These are phyloP conservation scores for Cheirogaleus medius DNA, from an alignment of 2,113 vertebrate genomes.

Conservation along the genomic window DNA sequence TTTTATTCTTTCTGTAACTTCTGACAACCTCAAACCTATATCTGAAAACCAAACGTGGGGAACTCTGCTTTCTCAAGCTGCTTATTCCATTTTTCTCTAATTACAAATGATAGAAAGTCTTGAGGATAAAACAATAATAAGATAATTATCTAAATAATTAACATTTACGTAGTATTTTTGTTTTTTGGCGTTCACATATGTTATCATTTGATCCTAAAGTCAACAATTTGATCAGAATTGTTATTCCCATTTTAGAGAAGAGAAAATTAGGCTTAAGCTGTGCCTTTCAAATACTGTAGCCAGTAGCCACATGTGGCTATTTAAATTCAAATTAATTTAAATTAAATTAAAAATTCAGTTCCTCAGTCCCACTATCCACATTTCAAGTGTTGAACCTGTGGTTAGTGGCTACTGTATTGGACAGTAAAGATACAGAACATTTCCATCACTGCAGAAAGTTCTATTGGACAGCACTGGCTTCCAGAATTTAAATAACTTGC, in stretches of 20 bases:
- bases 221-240: not conserved
- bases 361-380: not conserved
- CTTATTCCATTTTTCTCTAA: not conserved
- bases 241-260: not conserved
- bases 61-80: not conserved
- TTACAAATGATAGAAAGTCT: not conserved
- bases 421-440: not conserved
- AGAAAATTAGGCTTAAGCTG: not conserved
- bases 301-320: not conserved
- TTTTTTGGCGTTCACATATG: not conserved
- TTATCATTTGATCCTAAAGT: not conserved
- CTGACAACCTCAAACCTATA: not conserved
- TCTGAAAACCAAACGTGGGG: not conserved
- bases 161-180: not conserved
- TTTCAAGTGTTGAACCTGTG: not conserved
- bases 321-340: slow-evolving; percentile 26
- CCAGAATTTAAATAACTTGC: not conserved
- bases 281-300: not conserved
- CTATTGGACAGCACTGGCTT: not conserved
- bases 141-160: not conserved
- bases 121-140: not conserved
- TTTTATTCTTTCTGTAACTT: not conserved
- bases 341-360: not conserved
- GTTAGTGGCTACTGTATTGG: not conserved
- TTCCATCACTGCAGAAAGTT: not conserved